Evolutionary conservation across 2,113 vertebrate species (phyloP).

Genomic region (Tenebrosternarchus preto): DNA sequence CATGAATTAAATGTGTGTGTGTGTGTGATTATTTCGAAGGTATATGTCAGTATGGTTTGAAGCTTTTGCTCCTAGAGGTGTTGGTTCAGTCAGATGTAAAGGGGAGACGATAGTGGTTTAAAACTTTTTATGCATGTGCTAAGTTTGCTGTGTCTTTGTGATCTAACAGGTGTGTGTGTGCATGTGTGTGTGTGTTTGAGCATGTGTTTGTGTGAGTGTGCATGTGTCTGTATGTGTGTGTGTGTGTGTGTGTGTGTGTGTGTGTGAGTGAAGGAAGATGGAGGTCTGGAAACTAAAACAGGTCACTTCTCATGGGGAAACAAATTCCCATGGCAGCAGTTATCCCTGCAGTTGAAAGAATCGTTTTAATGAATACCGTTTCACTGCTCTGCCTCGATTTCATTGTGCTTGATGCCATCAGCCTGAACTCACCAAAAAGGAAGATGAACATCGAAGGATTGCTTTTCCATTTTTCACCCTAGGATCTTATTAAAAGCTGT

Average conservation of each 20-base stretch:
- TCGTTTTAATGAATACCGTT: slow-evolving; percentile 17
- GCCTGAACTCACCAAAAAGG: slow-evolving; percentile 25
- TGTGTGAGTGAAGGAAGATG: slow-evolving; percentile 66
- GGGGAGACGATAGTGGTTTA: slow-evolving; percentile 30
- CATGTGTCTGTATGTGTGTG: slow-evolving; percentile 61
- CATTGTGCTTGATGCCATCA: slow-evolving; percentile 8
- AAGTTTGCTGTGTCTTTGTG: slow-evolving; percentile 47
- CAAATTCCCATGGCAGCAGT: slow-evolving; percentile 46
- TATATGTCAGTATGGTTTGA: slow-evolving; percentile 1
- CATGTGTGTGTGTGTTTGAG: slow-evolving; percentile 63
- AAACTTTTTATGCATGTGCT: slow-evolving; percentile 34
- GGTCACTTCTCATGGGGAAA: slow-evolving; percentile 67
- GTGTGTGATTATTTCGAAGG: neutral
- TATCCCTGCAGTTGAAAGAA: slow-evolving; percentile 38
- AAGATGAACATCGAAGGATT: neutral
- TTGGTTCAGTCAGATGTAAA: slow-evolving; percentile 15
- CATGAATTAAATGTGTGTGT: neutral
- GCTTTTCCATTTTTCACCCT: no score
- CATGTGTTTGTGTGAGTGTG: slow-evolving; percentile 21
- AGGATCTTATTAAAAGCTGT: no score
- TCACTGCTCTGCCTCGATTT: neutral
- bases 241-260: slow-evolving; percentile 73
- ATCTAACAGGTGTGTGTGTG: slow-evolving; percentile 71
- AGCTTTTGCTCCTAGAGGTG: slow-evolving; percentile 4
- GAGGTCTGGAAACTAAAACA: slow-evolving; percentile 67